Percentiles rank a stretch among this genome's conserved stretches.
Conservation (phyloP, 64 coral and sea anemone species). For the Stylophora pistillata region DNA sequence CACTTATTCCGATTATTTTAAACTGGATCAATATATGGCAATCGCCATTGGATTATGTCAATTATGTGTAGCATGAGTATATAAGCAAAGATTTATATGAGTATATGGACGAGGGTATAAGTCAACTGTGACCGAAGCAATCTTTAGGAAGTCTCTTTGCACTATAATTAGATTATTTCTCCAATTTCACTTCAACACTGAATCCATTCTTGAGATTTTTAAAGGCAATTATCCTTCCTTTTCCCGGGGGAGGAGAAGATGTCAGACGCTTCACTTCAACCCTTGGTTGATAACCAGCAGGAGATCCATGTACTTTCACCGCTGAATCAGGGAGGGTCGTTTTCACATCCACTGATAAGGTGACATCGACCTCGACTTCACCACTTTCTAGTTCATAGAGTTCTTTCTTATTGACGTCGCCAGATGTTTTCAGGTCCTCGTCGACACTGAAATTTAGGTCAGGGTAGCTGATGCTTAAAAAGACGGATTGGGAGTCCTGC, state of each 20-base stretch:
- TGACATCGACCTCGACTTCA: background rate
- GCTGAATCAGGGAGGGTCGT: background rate
- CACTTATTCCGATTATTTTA: too few relatives aligned
- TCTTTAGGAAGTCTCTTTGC: background rate
- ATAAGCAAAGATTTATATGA: too few relatives aligned
- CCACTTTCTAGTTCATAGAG: background rate
- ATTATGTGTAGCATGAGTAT: too few relatives aligned
- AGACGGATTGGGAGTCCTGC: background rate
- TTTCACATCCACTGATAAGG: background rate
- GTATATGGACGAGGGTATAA: too few relatives aligned
- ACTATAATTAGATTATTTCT: background rate
- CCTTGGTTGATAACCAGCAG: background rate
- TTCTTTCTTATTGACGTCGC: background rate
- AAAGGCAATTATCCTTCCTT: constrained; percentile 2
- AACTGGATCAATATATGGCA: too few relatives aligned
- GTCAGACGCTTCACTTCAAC: background rate
- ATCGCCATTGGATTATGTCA: too few relatives aligned
- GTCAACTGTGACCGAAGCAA: too few relatives aligned
- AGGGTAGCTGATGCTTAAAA: constrained; percentile 3
- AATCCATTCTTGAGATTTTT: constrained; percentile 1
- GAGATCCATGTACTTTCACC: background rate
- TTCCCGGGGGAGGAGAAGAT: background rate
- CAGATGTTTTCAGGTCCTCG: background rate
- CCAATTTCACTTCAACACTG: constrained; percentile 8
- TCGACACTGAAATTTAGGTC: background rate